Base-by-base conservation (phyloP, 2,888 invertebrate species). In the Eurytoma californica region DNA sequence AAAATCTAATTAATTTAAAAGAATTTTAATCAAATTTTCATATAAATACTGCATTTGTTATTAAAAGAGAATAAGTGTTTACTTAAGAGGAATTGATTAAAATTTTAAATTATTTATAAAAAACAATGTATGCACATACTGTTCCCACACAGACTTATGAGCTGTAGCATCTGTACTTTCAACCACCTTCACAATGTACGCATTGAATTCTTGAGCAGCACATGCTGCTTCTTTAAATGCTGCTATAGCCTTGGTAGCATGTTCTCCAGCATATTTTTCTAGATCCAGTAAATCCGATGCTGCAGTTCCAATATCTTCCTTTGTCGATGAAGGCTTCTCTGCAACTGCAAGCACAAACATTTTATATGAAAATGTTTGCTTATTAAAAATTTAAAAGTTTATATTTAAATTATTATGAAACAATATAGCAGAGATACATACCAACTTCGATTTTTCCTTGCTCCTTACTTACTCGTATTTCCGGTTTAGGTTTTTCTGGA, bases 191-290 rank as follows among this genome's bases (percentile, higher is more conserved):
- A 87, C 73, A 3, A 90, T 85, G 67, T 89, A 85, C 57, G 84
- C 82, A 79, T 89, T 93, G 82, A 93, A 94, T 12, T 92, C 91
- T 79, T 92, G 91, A 58, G 94, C 91, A 58, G 92, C 91, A 72
- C 91, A 90, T 0, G 93, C 91, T 0, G 95, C 95, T 81, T 91
- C 90, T 80, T 93, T 93, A 86, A 93, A 96, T 78, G 93, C 93
- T 85, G 94, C 92, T 7, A 95, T 92, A 1, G 95, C 95, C 24
- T 92, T 91, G 72, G 93, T 91, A 4, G 94, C 93, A 9, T 92
- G 90, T 78, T 91, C 85, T 73, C 92, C 92, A 39, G 93, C 92
- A 82, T 91, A 91, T 80, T 90, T 91, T 86, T 94, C 94, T 16
- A 94, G 86, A 60, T 93, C 93, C 7, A 91, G 88, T 39, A 94